Evolutionary conservation across 1,140 invertebrate genomes (phyloP), one percentile per base, ranked within the genome.

Genomic region (Olivierus martensii): DNA sequence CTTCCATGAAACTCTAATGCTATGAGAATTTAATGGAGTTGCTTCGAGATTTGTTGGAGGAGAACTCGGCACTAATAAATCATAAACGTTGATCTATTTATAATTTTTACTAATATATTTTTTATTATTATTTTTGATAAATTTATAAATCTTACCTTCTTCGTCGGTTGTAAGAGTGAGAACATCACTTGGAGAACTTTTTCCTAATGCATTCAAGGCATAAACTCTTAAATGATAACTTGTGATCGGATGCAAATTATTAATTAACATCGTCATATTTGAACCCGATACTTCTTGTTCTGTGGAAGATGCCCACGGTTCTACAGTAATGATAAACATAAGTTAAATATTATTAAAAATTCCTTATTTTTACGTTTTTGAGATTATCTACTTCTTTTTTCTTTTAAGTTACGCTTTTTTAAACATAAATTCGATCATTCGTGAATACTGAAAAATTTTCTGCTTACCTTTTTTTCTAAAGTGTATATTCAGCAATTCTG

Each of bases 111-210:
- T 6, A 19, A 46, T n/a, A n/a, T n/a, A n/a, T n/a, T n/a, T 19
- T 19, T 19, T 17, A 46, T 22, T 46, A 46, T n/a, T 28, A 28
- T 28, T 28, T 28, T 28, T 28, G 9, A 28, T 21, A n/a, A n/a
- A 19, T 15, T 19, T 46, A n/a, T 19, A 46, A 35, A 35, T 17
- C 61, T 57, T 11, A 77, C 78, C 77, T 80, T 96, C 91, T 73
- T 96, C 91, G 28, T 88, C 85, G 35, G 91, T 94, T 49, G 88
- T 89, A 53, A 94, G 89, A 1, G 84, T 87, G 0, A 95, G 84
- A 12, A 84, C 84, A 61, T 90, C 85, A 1, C 89, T 93, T 0
- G 89, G 86, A 62, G 87, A 82, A 6, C 89, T 91, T 2, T 80
- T 78, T 19, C 92, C 92, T 56, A 96, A 81, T 69, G 88, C 84